Base-by-base conservation (phyloP, 2,888 invertebrate species). In the Archaeoteleia sp. region DNA sequence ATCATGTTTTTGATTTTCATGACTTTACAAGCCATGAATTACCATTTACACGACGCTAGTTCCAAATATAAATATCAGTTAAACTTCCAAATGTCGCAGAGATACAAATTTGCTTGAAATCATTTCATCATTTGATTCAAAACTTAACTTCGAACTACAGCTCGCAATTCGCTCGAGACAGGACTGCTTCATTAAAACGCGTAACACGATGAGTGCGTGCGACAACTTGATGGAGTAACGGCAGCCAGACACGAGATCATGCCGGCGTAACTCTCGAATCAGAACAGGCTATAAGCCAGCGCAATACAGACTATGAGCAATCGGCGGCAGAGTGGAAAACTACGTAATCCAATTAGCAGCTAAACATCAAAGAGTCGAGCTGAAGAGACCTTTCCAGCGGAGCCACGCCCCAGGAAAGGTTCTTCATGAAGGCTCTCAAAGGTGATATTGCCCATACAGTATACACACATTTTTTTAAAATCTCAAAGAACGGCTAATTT, bases 281-380 rank as follows among this genome's bases (percentile, higher is more conserved):
- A 29, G 12, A 60, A 60, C 54, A 54, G 34, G 49, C 60, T 67
- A 67, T 67, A 60, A 61, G 48, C 55, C 34, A 40, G 13, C 55
- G 39, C 42, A 29, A 54, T 37, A 54, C 54, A 49, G 55, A 48
- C 60, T 61, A 51, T 49, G 30, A 61, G 60, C 61, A 61, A 67
- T 67, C 67, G 67, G 60, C 34, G 49, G 55, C 51, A 53, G 60
- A 55, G 60, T 61, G 60, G 67, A 67, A 61, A 67, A 67, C 60
- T 67, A 67, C 67, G 67, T 61, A 67, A 67, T 67, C 67, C 67
- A 67, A 67, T 67, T 67, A 67, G 67, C 40, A 67, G 45, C 39
- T 60, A 35, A 66, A 67, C 55, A 66, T 66, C 66, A 67, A 67
- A 67, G 66, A 66, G 54, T 51, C 54, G 42, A 9, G 30, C 23